These are phyloP conservation scores for Antheraea assamensis DNA, from an alignment of 2,888 invertebrate species.

Conservation along the genomic window DNA sequence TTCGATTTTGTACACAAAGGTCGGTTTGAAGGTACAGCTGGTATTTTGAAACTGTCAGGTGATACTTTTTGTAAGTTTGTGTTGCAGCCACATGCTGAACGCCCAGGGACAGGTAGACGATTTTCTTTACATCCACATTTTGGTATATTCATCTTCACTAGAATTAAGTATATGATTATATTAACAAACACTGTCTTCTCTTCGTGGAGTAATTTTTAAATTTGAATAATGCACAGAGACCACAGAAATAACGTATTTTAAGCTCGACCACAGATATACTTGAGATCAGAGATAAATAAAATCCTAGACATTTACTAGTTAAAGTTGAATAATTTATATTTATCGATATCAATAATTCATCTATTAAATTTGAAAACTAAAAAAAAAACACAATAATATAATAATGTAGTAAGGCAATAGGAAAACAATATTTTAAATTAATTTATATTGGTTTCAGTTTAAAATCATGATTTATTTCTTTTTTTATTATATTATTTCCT, in stretches of 20 bases:
- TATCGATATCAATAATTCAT: too few species aligned
- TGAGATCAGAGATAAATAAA: too few species aligned
- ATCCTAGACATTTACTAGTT: too few species aligned
- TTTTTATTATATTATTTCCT: too few species aligned
- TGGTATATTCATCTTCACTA: slow-evolving; percentile 52
- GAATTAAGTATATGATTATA: background rate
- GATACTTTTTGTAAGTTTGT: slow-evolving; percentile 48
- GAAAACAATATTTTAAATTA: too few species aligned
- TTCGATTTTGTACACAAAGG: slow-evolving; percentile 51
- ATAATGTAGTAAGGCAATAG: too few species aligned
- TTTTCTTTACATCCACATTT: slow-evolving; percentile 71
- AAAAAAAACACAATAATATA: too few species aligned
- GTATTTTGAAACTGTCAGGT: slow-evolving; percentile 67
- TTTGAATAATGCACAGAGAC: slow-evolving; percentile 27
- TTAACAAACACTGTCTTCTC: background rate
- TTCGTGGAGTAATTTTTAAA: slow-evolving; percentile 23
- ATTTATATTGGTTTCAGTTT: too few species aligned
- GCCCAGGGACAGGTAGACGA: slow-evolving; percentile 49
- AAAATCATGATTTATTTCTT: too few species aligned
- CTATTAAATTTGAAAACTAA: too few species aligned
- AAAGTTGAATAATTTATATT: too few species aligned
- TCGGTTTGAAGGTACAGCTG: slow-evolving; percentile 58
- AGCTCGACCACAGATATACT: background rate
- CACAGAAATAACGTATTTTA: background rate
- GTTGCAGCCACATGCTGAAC: slow-evolving; percentile 50